Conservation (phyloP, 2,888 invertebrate species). For the Tinea pellionella region DNA sequence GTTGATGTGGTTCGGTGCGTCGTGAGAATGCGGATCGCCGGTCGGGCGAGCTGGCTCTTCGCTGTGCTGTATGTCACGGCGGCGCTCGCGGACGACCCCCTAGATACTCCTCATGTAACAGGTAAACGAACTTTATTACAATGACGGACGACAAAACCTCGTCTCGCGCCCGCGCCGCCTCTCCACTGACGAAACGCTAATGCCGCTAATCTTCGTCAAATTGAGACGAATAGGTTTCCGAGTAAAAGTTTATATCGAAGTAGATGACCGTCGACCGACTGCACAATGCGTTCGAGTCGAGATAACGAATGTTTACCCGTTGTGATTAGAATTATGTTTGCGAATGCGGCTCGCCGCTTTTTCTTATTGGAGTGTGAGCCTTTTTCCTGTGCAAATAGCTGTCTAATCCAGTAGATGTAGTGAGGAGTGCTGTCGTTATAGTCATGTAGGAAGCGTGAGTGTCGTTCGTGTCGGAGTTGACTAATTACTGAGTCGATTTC, state of each 20-base stretch:
- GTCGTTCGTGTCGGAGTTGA: not conserved
- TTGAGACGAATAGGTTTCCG: too few relatives aligned
- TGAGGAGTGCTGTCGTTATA: too few relatives aligned
- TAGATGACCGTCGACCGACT: too few relatives aligned
- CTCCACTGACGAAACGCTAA: not conserved
- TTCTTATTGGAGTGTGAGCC: not conserved
- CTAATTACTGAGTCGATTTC: not conserved
- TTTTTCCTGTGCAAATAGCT: not conserved
- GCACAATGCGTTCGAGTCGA: not conserved
- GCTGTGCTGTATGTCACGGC: conserved; percentile 26
- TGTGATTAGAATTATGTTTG: not conserved
- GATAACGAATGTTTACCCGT: not conserved
- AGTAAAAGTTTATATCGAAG: too few relatives aligned
- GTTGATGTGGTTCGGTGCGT: conserved; percentile 55
- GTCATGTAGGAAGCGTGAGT: too few relatives aligned
- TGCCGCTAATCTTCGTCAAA: too few relatives aligned
- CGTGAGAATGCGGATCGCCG: conserved; percentile 58
- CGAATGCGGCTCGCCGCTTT: not conserved
- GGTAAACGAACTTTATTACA: conserved; percentile 26
- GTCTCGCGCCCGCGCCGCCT: not conserved
- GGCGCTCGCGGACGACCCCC: conserved; percentile 32
- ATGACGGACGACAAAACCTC: not conserved
- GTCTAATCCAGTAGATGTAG: too few relatives aligned
- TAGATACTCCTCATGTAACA: conserved; percentile 59
- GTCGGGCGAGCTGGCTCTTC: conserved; percentile 53